These are phyloP conservation scores for Nomada fucata DNA, from an alignment of 2,888 invertebrate genomes.

Conservation along the genomic window DNA sequence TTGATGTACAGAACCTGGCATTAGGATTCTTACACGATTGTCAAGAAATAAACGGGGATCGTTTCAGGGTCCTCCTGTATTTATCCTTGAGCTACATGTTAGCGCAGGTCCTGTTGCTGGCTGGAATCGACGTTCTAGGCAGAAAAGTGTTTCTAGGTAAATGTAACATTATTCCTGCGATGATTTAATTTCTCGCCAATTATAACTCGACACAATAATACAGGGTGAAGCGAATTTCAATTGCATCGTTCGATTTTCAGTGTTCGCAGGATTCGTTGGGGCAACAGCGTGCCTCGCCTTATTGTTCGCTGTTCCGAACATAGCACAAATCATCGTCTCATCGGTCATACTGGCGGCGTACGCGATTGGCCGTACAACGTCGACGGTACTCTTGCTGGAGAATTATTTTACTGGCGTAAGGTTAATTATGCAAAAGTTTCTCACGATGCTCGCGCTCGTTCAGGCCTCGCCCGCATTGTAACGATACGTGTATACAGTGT, in stretches of 20 bases:
- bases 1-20: constrained; percentile 61
- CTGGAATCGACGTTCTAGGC: constrained; percentile 70
- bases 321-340: constrained; percentile 56
- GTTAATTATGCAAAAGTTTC: constrained; percentile 56
- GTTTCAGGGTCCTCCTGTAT: constrained; percentile 65
- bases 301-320: constrained; percentile 52
- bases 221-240: background rate
- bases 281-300: constrained; percentile 60
- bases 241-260: constrained; percentile 26
- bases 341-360: constrained; percentile 69
- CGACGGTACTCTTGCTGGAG: constrained; percentile 69
- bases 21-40: constrained; percentile 68
- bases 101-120: constrained; percentile 69
- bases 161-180: background rate
- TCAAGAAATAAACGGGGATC: constrained; percentile 61
- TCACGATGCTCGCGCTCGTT: background rate
- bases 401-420: constrained; percentile 76
- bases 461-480: background rate
- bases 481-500: background rate
- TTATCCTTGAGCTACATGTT: constrained; percentile 72
- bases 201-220: too few relatives aligned
- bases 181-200: background rate
- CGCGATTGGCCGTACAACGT: constrained; percentile 68
- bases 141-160: constrained; percentile 68
- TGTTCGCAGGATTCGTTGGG: constrained; percentile 69